Base-by-base conservation (phyloP, 2,888 invertebrate species). In the Eudemis profundana region DNA sequence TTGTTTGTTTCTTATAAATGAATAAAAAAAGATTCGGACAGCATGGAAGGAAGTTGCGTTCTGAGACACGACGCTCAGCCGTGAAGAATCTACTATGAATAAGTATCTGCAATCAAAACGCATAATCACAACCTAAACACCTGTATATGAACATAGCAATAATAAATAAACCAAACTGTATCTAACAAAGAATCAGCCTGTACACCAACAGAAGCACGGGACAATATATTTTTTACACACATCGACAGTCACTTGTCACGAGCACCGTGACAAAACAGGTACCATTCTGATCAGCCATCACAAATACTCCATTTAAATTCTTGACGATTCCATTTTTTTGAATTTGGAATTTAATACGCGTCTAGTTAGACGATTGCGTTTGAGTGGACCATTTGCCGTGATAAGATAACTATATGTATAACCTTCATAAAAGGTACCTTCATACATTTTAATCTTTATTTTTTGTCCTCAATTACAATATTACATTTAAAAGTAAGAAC, bases 261-360 rank as follows among this genome's bases (percentile, higher is more conserved):
- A 50, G 42, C 57, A 51, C 50, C 64, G 57, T 59, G 57, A 51
- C 64, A 27, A 19, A 50, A 59, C 78, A 76, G 73, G 76, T 74
- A 73, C 75, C 74, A 73, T 70, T 75, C 75, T 72, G 70, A 72
- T 78, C 76, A 78, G 79, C 71, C 69, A 69, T 70, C 69, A 69
- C 65, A 72, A 72, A 71, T 62, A 49, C 74, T 76, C 76, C 70
- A 78, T 74, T 71, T 68, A 75, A 72, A 80, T 81, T 77, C 77
- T 77, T 75, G 71, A 69, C 53, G 68, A 66, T 59, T 40, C 46
- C 5, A 53, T 70, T 69, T 73, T 64, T 57, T 54, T 36, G 7
- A 49, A 56, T 47, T 54, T 15, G 12, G 40, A 56, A 63, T 64
- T 51, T 59, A 44, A 51, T 51, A 36, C 56, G 64, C 57, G 40